These are phyloP conservation scores for Ursus arctos DNA, from an alignment of 2,113 vertebrate genomes.

Conservation along the genomic window DNA sequence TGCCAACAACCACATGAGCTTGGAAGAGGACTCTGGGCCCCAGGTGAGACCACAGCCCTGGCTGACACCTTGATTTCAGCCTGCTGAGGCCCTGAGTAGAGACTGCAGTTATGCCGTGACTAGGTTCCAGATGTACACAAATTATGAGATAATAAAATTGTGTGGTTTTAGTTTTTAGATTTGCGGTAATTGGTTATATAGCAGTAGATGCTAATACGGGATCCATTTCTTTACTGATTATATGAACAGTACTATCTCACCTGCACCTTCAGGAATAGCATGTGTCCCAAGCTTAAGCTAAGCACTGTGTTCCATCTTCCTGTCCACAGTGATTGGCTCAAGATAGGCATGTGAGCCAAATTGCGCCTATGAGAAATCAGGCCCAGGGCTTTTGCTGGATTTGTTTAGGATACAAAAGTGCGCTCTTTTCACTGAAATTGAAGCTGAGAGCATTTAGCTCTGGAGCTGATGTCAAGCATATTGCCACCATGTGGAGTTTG, in stretches of 20 bases:
- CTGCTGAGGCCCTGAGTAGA: background rate
- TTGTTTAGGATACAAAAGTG: background rate
- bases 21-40: background rate
- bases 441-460: background rate
- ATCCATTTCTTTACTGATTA: background rate
- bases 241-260: background rate
- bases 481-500: slow-evolving; percentile 17
- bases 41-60: background rate
- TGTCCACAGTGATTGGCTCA: background rate
- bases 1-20: background rate
- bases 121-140: background rate
- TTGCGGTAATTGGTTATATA: background rate
- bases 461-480: background rate
- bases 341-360: background rate
- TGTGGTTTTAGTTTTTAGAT: background rate
- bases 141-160: background rate
- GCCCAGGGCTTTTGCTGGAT: background rate
- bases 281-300: background rate
- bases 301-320: background rate
- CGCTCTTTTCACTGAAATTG: slow-evolving; percentile 22
- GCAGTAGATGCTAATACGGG: background rate
- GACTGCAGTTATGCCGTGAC: background rate
- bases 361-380: background rate
- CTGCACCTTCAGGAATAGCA: background rate
- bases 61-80: background rate